These are phyloP conservation scores for Boloria selene DNA, from an alignment of 2,888 invertebrate genomes.

Conservation along the genomic window DNA sequence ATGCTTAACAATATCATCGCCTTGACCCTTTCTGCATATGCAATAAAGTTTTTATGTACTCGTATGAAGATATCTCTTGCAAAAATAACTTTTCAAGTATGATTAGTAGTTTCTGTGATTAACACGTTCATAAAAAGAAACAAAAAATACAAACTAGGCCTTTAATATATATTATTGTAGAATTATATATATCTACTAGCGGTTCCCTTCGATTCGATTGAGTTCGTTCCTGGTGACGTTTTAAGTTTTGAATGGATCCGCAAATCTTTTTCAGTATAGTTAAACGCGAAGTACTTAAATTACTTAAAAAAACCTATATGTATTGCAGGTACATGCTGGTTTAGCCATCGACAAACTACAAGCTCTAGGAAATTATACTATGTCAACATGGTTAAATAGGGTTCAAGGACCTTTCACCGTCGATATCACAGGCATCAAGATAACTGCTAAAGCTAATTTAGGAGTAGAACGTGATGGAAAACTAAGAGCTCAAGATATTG, in stretches of 20 bases:
- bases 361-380: conserved; percentile 88
- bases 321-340: conserved; percentile 85
- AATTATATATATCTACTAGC: too few species aligned
- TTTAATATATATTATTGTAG: too few species aligned
- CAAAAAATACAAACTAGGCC: too few species aligned
- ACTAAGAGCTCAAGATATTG: conserved; percentile 89
- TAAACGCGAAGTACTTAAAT: neutral
- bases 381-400: conserved; percentile 86
- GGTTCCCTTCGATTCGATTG: too few species aligned
- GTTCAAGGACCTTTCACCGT: conserved; percentile 91
- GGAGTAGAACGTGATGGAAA: conserved; percentile 89
- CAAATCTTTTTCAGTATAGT: too few species aligned
- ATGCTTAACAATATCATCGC: too few species aligned
- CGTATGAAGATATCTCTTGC: too few species aligned
- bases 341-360: conserved; percentile 87
- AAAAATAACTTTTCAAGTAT: too few species aligned
- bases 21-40: conserved; percentile 17
- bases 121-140: too few species aligned
- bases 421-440: conserved; percentile 86
- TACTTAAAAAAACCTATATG: neutral
- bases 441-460: conserved; percentile 86
- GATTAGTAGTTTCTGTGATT: too few species aligned
- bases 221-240: too few species aligned
- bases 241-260: too few species aligned
- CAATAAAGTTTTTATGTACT: neutral